Base-by-base conservation (phyloP, 2,888 invertebrate species). In the Drosophila atripex region DNA sequence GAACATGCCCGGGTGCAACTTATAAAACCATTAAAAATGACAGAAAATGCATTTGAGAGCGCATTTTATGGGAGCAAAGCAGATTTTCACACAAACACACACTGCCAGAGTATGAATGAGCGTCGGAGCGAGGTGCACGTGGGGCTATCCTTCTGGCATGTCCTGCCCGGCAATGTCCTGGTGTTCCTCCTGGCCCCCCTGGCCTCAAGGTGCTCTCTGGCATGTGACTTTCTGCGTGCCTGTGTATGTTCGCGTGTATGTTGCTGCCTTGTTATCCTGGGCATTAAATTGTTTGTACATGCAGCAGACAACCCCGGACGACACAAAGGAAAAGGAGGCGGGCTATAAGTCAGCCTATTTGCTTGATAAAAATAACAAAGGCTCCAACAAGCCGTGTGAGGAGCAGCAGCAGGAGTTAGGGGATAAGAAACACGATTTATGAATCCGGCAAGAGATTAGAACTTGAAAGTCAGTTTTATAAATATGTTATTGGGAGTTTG, bases 11-110 rank as follows among this genome's bases (percentile, higher is more conserved):
- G 43, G 21, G 30, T 72, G 80, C 78, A 85, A 79, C 80, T 73
- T 85, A 86, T 77, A 86, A 83, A 83, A 83, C 77, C 80, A 88
- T 86, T 86, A 73, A 75, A 77, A 74, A 77, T 71, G 76, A 71
- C 80, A 75, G 84, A 71, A 88, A 84, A 77, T 77, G 84, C 74
- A 72, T 86, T 77, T 68, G 50, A 49, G 64, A 55, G 54, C 60
- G 59, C 75, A 59, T 75, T 70, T 77, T 63, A 63, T 60, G 21
- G 64, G 35, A 47, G n/a, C 23, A 46, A 50, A 55, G 54, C 39
- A 32, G 73, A 72, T 54, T 55, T 54, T 23, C 35, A 45, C 23
- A 41, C 25, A 56, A 39, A 54, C 66, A 54, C 45, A 21, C 12
- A 32, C n/a, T 7, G 9, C 28, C 28, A 9, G 9, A 28, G 28